phyloP scores from a whole-genome alignment of 2,113 vertebrate genomes.

The Lamprologus lemairii region DNA sequence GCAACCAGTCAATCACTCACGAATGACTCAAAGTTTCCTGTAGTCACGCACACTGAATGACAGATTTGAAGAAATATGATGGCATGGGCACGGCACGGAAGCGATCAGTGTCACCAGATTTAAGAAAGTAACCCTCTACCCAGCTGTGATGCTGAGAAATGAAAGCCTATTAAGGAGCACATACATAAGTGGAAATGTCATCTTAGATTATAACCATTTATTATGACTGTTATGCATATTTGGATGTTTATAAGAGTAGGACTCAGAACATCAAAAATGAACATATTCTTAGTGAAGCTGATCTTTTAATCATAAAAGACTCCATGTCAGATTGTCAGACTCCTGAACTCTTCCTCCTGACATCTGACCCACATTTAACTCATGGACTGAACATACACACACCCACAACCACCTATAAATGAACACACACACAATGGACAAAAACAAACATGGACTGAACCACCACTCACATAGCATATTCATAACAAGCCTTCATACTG shows the following conservation, averaged over 20 bases:
- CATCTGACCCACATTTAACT: neutral
- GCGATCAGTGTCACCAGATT: neutral
- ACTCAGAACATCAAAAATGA: neutral
- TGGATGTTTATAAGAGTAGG: neutral
- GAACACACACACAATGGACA: no score
- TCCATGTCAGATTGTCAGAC: neutral
- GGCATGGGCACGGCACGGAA: neutral
- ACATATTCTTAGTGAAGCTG: neutral
- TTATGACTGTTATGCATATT: neutral
- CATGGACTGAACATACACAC: neutral
- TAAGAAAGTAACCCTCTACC: neutral
- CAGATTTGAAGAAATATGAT: neutral
- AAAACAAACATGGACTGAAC: no score
- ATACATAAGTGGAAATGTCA: neutral
- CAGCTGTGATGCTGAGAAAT: neutral
- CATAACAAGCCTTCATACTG: neutral
- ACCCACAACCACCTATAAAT: neutral
- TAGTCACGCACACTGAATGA: neutral
- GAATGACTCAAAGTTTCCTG: conserved; percentile 29
- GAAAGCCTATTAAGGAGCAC: neutral
- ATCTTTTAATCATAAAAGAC: neutral
- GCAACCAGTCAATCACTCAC: neutral
- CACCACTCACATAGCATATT: neutral
- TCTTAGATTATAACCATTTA: neutral
- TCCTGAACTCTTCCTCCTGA: neutral